Percentiles rank a stretch among this genome's conserved stretches.
Evolutionary conservation across 1,140 invertebrate genomes (phyloP).

Genomic region (Dendroctonus ponderosae): DNA sequence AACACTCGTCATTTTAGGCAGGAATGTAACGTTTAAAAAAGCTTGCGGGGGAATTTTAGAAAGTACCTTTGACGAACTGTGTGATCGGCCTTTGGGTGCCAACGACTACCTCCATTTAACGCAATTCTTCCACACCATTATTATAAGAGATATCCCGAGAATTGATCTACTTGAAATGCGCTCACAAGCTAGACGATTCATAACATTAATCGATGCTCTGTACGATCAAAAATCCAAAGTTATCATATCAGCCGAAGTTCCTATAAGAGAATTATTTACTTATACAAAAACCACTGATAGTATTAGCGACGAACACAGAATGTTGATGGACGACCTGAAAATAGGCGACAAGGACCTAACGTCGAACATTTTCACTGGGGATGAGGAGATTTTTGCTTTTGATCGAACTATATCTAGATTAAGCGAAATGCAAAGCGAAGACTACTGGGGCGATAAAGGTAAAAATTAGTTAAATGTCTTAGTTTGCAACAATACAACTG

Average conservation of each 20-base stretch:
- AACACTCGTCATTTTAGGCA: slow-evolving; percentile 80
- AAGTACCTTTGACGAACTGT: slow-evolving; percentile 87
- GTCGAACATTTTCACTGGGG: slow-evolving; percentile 92
- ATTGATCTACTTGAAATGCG: slow-evolving; percentile 69
- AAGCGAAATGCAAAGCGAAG: slow-evolving; percentile 91
- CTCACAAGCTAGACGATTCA: slow-evolving; percentile 89
- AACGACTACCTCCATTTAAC: slow-evolving; percentile 91
- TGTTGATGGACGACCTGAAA: slow-evolving; percentile 92
- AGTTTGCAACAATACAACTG: no score
- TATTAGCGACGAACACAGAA: slow-evolving; percentile 71
- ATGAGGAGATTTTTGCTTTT: slow-evolving; percentile 97
- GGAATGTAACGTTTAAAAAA: slow-evolving; percentile 84
- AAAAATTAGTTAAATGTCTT: slow-evolving; percentile 1
- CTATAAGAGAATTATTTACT: slow-evolving; percentile 75
- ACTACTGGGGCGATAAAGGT: slow-evolving; percentile 71
- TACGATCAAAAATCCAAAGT: slow-evolving; percentile 89
- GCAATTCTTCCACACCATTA: slow-evolving; percentile 91
- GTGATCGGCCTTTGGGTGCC: slow-evolving; percentile 87
- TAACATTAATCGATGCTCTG: slow-evolving; percentile 94
- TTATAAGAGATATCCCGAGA: slow-evolving; percentile 87
- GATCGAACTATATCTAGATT: slow-evolving; percentile 90
- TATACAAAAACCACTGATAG: slow-evolving; percentile 54
- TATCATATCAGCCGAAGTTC: slow-evolving; percentile 67
- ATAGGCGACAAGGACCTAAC: slow-evolving; percentile 66
- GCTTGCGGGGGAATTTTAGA: slow-evolving; percentile 92